Conservation (phyloP, 2,797 vertebrate species). For the Sebastolobus altivelis region DNA sequence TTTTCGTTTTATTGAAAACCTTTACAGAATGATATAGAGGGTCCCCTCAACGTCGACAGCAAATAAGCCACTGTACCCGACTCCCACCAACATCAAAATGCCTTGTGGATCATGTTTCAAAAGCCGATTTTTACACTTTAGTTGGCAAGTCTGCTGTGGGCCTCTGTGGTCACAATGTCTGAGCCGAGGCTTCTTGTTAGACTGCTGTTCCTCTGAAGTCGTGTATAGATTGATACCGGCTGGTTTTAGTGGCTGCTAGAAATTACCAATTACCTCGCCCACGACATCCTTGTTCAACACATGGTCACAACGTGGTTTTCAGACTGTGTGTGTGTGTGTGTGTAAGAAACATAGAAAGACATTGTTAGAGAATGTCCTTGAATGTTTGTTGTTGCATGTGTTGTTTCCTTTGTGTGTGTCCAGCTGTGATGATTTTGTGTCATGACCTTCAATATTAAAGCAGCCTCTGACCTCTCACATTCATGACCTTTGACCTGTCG, state of each 20-base stretch:
- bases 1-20: background rate
- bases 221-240: constrained; percentile 44
- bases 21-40: constrained; percentile 20
- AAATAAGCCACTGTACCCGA: constrained; percentile 8
- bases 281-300: constrained; percentile 59
- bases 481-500: constrained; percentile 58
- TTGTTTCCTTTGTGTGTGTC: constrained; percentile 16
- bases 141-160: constrained; percentile 37
- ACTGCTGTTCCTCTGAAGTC: constrained; percentile 58
- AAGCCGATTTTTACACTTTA: constrained; percentile 35
- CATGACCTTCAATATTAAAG: constrained; percentile 45
- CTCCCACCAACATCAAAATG: constrained; percentile 17
- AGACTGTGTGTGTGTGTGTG: constrained; percentile 18
- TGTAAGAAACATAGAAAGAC: constrained; percentile 17
- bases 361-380: constrained; percentile 14
- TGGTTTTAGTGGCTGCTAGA: constrained; percentile 60
- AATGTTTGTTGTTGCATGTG: constrained; percentile 32
- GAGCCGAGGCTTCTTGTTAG: constrained; percentile 44
- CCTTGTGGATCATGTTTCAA: constrained; percentile 40
- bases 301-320: constrained; percentile 64
- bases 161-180: constrained; percentile 48
- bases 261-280: constrained; percentile 51
- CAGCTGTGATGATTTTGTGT: constrained; percentile 34
- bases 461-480: constrained; percentile 48
- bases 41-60: background rate